These are phyloP conservation scores for Gallinago jamesoni DNA, from an alignment of 2,113 vertebrate species.

Conservation along the genomic window DNA sequence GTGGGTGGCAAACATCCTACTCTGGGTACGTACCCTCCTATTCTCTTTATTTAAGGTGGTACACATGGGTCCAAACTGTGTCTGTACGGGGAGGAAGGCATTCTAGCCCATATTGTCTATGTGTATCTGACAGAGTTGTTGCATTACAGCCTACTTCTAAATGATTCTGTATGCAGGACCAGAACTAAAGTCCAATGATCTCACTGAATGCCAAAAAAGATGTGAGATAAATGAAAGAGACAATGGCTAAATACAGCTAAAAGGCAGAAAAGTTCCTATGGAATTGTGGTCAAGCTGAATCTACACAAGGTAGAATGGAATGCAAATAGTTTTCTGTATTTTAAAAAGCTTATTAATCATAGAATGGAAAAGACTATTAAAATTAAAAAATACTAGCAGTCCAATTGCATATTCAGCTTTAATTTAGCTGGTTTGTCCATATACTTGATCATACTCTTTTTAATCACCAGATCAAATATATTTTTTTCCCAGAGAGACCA, in stretches of 20 bases:
- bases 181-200: not conserved
- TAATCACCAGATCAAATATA: not conserved
- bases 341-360: not conserved
- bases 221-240: not conserved
- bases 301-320: not conserved
- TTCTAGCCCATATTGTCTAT: not conserved
- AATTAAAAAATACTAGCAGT: not conserved
- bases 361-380: not conserved
- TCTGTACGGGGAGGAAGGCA: not conserved
- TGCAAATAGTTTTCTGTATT: not conserved
- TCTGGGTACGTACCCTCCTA: not conserved
- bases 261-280: not conserved
- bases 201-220: not conserved
- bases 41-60: not conserved
- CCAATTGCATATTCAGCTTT: not conserved
- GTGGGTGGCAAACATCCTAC: not conserved
- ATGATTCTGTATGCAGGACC: fast-evolving
- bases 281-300: not conserved
- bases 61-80: not conserved
- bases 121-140: not conserved
- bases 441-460: not conserved
- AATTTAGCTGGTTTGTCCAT: not conserved
- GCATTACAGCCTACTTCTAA: not conserved
- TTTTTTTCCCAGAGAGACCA: not conserved
- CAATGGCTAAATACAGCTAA: not conserved